Base-by-base conservation (phyloP, 2,113 vertebrate species). In the Melanotaenia duboulayi region DNA sequence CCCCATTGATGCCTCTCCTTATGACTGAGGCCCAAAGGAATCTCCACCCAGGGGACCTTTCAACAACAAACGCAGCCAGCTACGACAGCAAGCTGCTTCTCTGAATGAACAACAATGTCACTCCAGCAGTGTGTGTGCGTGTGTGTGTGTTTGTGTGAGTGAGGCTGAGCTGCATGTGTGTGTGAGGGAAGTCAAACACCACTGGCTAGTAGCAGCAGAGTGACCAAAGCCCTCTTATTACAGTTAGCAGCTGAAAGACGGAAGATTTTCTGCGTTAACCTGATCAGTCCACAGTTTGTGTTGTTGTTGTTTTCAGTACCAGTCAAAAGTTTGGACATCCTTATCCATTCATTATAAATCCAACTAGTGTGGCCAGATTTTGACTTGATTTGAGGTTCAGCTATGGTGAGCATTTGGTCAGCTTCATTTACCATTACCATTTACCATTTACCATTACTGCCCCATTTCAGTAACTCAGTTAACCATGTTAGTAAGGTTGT, bases 1-100 rank as follows among this genome's bases (percentile, higher is more conserved):
- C 78, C 77, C 73, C 90, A 90, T 92, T 92, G 90, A 91, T 86
- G 86, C 82, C 78, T 87, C 79, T 90, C 78, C 89, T 89, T 90
- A 90, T 92, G 90, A 93, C 90, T 89, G 86, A 85, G 89, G 88
- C 87, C 79, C 92, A 77, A 81, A 89, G 90, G 86, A 93, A 90
- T 90, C 86, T 91, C 90, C 86, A 87, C 90, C 81, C 89, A 88
- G 90, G 90, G 89, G 90, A 92, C 86, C 77, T 88, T 91, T 84
- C 83, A 91, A 92, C 87, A 93, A 92, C 90, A 93, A 93, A 89
- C 75, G 80, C 87, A 90, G 89, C 83, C 90, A 90, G 91, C 90
- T 90, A 90, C 87, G 85, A 89, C 90, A 89, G 91, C 91, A 92
- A 89, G 83, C 89, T 88, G 88, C 85, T 91, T 92, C 89, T 89